A percentile compares a stretch with the other conserved stretches of the same genome.
These are phyloP conservation scores for Phalacrocorax carbo DNA, from an alignment of 2,113 vertebrate genomes.

Conservation along the genomic window DNA sequence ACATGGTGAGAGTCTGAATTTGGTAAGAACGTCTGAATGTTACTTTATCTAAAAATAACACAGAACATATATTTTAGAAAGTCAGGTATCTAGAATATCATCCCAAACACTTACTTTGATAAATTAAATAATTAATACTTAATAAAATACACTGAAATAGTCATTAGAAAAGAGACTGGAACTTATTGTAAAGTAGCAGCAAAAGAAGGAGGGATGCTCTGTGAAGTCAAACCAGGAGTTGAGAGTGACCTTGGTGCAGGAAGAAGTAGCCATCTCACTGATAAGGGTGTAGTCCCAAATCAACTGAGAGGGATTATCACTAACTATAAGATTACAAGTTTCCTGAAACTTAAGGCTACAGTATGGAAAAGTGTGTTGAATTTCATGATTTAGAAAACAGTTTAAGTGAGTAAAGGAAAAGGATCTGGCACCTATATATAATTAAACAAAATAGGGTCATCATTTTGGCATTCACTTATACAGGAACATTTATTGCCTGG, in stretches of 20 bases:
- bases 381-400: neutral
- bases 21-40: neutral
- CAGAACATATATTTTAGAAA: neutral
- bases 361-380: neutral
- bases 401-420: neutral
- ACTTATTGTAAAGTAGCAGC: neutral
- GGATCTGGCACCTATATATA: neutral
- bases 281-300: neutral
- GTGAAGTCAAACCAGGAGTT: neutral
- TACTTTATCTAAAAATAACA: neutral
- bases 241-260: neutral
- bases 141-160: neutral
- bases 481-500: neutral
- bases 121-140: neutral
- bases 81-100: too few relatives aligned
- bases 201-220: neutral
- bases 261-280: neutral
- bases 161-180: neutral
- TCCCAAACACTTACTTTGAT: neutral
- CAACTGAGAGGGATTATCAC: neutral
- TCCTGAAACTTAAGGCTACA: neutral
- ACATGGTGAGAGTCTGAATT: neutral
- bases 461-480: neutral
- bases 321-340: neutral
- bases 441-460: neutral